Percentiles rank a stretch among this genome's conserved stretches.
Conservation (phyloP, 2,113 vertebrate genomes). For the Cacatua alba region DNA sequence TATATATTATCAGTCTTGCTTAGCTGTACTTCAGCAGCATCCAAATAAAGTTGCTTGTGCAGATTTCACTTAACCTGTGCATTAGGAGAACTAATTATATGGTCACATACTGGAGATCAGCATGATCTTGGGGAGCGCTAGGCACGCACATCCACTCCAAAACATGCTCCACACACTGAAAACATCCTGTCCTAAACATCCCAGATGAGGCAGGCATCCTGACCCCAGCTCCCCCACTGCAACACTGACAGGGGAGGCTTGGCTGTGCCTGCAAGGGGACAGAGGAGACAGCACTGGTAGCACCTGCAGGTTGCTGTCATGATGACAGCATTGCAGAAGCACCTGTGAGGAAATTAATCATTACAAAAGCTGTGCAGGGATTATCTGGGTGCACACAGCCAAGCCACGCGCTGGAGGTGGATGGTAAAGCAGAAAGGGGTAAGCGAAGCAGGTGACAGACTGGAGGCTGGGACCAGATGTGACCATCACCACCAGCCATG, state of each 20-base stretch:
- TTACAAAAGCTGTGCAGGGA: neutral
- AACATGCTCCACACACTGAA: neutral
- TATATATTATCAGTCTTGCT: neutral
- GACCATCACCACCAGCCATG: accelerated
- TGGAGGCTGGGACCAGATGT: neutral
- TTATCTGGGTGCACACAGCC: neutral
- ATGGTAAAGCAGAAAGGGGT: neutral
- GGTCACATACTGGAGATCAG: neutral
- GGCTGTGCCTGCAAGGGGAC: neutral
- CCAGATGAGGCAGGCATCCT: neutral
- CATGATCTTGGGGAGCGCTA: neutral
- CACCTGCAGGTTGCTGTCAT: neutral
- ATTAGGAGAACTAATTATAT: neutral
- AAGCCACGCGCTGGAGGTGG: accelerated
- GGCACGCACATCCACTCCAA: neutral
- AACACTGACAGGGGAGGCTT: neutral
- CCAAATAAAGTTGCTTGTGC: neutral
- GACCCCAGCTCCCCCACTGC: neutral
- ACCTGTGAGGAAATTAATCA: neutral
- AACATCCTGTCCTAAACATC: neutral
- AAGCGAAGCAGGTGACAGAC: neutral
- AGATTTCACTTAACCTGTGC: neutral
- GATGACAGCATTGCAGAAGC: neutral
- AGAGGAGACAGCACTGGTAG: neutral
- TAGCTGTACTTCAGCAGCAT: neutral